Base-by-base conservation (phyloP, 2,113 vertebrate genomes). In the Mus musculus region DNA sequence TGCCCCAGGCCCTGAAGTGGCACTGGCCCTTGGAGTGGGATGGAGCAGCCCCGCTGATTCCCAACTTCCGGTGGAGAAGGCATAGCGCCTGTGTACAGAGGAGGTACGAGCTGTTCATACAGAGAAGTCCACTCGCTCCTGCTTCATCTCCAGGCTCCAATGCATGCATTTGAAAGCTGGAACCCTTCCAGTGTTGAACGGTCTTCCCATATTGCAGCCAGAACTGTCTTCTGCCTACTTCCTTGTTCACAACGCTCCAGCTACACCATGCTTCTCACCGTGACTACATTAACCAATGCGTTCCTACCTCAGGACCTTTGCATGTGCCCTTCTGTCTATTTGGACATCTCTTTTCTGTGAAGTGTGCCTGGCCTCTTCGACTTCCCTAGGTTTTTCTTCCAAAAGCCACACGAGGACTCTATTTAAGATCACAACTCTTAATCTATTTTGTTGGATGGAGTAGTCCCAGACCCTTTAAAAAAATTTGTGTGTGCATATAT, bases 401-500 rank as follows among this genome's bases (percentile, higher is more conserved):
- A 63, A 84, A 42, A 28, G 81, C n/a, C 81, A 42, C 81, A 42
- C 4, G 13, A 42, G 16, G 13, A 63, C 39, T 42, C n/a, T 84
- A 28, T 13, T 63, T 63, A 63, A 84, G 81, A n/a, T 42, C 16
- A 63, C n/a, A 84, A 2, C 13, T 19, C 17, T 42, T 42, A 42
- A 42, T 84, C n/a, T 63, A 42, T 4, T 84, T 42, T 61, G n/a
- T 28, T 42, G 81, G 36, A 10, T 84, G 81, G 59, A 63, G 3
- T 30, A 28, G 24, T 84, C n/a, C 7, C n/a, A 84, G 7, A 30
- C 13, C 22, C 22, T 84, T 84, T 63, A 11, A n/a, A 81, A 80
- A 33, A 20, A 9, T 20, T 10, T 20, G 10, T n/a, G 17, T 5
- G 19, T 56, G 7, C n/a, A 22, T 10, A 2, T 20, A 5, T 9